Evolutionary conservation across 2,113 vertebrate species (phyloP).

Genomic region (Hippocampus comes): DNA sequence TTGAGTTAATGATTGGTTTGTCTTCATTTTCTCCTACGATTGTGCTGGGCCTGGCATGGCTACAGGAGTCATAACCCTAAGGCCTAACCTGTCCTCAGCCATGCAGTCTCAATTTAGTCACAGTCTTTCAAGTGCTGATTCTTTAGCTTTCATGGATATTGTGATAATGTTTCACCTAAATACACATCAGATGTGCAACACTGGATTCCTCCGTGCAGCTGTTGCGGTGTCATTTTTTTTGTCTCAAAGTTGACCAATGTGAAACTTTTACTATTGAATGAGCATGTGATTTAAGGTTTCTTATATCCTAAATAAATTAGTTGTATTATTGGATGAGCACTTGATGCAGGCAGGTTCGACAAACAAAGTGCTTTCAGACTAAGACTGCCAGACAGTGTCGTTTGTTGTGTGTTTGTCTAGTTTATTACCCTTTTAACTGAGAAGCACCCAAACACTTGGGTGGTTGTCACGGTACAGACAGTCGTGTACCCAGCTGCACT

Average conservation of each 20-base stretch:
- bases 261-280: conserved; percentile 5
- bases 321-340: not conserved
- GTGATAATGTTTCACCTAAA: conserved; percentile 26
- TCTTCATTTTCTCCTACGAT: conserved; percentile 44
- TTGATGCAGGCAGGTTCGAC: conserved; percentile 9
- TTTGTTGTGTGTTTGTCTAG: conserved; percentile 47
- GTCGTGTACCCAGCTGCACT: conserved; percentile 49
- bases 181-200: conserved; percentile 19
- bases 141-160: conserved; percentile 34
- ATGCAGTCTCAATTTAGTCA: conserved; percentile 52
- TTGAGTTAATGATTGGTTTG: conserved; percentile 63
- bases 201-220: conserved; percentile 14
- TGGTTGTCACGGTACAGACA: conserved; percentile 52
- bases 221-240: not conserved
- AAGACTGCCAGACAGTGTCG: conserved; percentile 49
- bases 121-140: conserved; percentile 45
- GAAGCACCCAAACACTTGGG: conserved; percentile 47
- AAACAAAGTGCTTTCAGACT: conserved; percentile 42
- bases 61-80: conserved; percentile 54
- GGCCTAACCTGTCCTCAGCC: conserved; percentile 47
- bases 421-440: conserved; percentile 61
- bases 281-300: not conserved
- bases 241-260: not conserved
- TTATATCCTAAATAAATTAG: not conserved
- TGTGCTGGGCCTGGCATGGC: conserved; percentile 39